Evolutionary conservation across 2,888 invertebrate genomes (phyloP).

Genomic region (Trichopria drosophilae): DNA sequence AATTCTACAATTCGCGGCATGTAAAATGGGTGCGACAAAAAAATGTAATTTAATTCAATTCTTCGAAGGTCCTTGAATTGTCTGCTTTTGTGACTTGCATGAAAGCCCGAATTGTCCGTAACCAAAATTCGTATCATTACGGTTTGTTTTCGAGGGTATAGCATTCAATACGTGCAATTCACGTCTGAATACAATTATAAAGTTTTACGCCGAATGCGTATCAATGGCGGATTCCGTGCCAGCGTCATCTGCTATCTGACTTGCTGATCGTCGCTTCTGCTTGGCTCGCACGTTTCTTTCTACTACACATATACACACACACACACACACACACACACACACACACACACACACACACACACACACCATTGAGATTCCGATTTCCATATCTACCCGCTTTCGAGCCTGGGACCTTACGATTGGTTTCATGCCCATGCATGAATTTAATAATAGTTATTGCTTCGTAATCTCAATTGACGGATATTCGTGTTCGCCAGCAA

Average conservation of each 20-base stretch:
- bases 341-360: constrained; percentile 3
- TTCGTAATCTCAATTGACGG: no score
- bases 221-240: constrained; percentile 50
- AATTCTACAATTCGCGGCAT: no score
- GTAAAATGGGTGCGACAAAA: no score
- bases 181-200: no score
- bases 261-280: constrained; percentile 41
- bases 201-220: constrained; percentile 43
- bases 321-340: constrained; percentile 13
- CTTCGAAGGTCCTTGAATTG: no score
- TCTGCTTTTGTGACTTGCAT: no score
- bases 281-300: constrained; percentile 30
- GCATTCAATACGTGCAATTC: no score
- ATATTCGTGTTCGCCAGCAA: no score
- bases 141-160: no score
- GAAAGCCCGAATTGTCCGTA: background rate
- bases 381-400: constrained; percentile 29
- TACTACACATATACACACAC: constrained; percentile 19
- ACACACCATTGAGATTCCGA: constrained; percentile 19
- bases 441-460: constrained; percentile 29
- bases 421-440: constrained; percentile 25
- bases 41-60: no score
- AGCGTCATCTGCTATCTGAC: constrained; percentile 39
- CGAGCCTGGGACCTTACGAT: constrained; percentile 2
- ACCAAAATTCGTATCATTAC: no score